These are phyloP conservation scores for Sericinus montela DNA, from an alignment of 2,888 invertebrate genomes.

Conservation along the genomic window DNA sequence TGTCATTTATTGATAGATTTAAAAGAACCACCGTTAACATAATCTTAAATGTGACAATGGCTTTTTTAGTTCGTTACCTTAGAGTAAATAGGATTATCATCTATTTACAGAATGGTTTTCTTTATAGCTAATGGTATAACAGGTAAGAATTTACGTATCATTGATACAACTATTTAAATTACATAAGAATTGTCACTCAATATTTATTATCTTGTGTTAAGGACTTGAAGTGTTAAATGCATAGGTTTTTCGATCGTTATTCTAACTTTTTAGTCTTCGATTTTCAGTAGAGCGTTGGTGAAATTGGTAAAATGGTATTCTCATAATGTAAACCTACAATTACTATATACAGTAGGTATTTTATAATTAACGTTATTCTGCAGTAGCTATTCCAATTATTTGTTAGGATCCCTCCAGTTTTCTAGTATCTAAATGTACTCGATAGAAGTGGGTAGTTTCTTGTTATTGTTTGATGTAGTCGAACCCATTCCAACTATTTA, in stretches of 20 bases:
- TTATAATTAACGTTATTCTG: background rate
- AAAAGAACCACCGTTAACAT: too few species aligned
- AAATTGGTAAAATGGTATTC: too few species aligned
- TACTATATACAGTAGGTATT: background rate
- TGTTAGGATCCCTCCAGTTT: constrained; percentile 69
- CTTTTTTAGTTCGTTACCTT: too few species aligned
- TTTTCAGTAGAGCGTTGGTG: background rate
- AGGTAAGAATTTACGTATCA: too few species aligned
- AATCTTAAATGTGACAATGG: too few species aligned
- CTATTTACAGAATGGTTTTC: too few species aligned
- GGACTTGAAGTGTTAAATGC: background rate
- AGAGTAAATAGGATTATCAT: too few species aligned
- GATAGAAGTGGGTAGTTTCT: constrained; percentile 33
- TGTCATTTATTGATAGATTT: too few species aligned
- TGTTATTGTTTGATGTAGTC: constrained; percentile 67
- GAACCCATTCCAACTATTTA: constrained; percentile 66
- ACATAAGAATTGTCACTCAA: too few species aligned
- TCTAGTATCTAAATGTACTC: constrained; percentile 47
- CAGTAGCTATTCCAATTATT: constrained; percentile 53
- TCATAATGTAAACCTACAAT: background rate
- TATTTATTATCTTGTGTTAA: too few species aligned
- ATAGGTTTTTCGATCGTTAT: background rate
- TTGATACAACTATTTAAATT: too few species aligned
- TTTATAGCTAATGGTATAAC: too few species aligned
- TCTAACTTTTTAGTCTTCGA: background rate